A percentile compares a stretch with the other conserved stretches of the same genome.
phyloP scores from a whole-genome alignment of 2,797 vertebrate species.

The Amniataba percoides region DNA sequence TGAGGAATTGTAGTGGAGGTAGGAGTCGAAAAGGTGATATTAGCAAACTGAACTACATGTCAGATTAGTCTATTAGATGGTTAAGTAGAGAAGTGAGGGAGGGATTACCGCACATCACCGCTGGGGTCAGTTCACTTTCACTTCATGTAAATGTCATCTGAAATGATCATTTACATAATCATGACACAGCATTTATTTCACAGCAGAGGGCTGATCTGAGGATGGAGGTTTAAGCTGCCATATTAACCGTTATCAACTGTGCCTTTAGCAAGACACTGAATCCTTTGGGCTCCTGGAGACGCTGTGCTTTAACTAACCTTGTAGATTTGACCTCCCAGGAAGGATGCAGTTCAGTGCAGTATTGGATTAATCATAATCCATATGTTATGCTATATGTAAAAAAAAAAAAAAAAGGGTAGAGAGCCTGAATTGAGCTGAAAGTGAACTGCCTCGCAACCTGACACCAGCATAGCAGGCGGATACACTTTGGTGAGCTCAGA shows the following conservation, averaged over 20 bases:
- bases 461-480: conserved; percentile 13
- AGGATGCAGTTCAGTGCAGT: neutral
- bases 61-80: conserved; percentile 43
- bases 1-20: conserved; percentile 4
- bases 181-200: conserved; percentile 44
- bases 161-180: conserved; percentile 51
- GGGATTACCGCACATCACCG: conserved; percentile 41
- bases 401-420: neutral
- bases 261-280: conserved; percentile 39
- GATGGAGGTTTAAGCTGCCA: conserved; percentile 20
- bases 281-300: neutral
- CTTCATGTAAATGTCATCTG: conserved; percentile 50
- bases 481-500: conserved; percentile 63
- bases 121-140: conserved; percentile 69
- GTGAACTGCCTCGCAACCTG: conserved; percentile 28
- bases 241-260: conserved; percentile 20
- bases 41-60: conserved; percentile 38
- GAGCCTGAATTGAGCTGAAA: conserved; percentile 14
- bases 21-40: conserved; percentile 28
- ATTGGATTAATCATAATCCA: conserved; percentile 4
- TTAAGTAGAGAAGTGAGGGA: conserved; percentile 18
- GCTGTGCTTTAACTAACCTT: conserved; percentile 2
- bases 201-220: conserved; percentile 19
- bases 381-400: no score
- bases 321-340: conserved; percentile 10